Percentiles rank a stretch among this genome's conserved stretches.
phyloP scores from a whole-genome alignment of 2,113 vertebrate species.

The Gobio gobio region DNA sequence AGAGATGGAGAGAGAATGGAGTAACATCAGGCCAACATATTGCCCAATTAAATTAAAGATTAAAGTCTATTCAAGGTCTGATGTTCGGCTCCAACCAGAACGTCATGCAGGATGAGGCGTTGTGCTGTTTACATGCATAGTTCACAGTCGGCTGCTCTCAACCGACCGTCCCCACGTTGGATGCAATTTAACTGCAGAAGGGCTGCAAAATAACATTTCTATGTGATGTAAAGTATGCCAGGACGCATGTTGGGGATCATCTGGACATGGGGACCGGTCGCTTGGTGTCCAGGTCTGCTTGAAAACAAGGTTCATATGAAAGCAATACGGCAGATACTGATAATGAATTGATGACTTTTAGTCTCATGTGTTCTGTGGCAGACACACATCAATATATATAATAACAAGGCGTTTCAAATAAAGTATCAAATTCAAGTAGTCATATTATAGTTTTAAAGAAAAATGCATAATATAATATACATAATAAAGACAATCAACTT shows the following conservation, averaged over 20 bases:
- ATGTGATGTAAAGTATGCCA: not conserved
- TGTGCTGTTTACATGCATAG: conserved; percentile 13
- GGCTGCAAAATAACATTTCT: not conserved
- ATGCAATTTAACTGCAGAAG: not conserved
- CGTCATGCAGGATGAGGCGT: not conserved
- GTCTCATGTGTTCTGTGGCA: not conserved
- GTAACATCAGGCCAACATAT: conserved; percentile 44
- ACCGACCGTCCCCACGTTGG: not conserved
- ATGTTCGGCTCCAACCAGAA: not conserved
- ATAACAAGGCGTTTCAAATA: no score
- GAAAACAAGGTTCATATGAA: not conserved
- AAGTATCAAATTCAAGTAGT: no score
- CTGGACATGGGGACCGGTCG: not conserved
- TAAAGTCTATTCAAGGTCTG: conserved; percentile 29
- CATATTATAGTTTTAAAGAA: no score
- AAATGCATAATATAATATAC: no score
- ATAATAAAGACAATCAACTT: no score
- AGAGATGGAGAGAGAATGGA: conserved; percentile 14
- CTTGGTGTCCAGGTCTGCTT: not conserved
- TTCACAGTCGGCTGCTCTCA: not conserved
- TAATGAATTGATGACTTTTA: not conserved
- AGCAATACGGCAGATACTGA: not conserved
- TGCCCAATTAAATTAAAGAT: conserved; percentile 55
- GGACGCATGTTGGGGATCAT: not conserved
- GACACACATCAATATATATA: not conserved